phyloP scores from a whole-genome alignment of 2,113 vertebrate genomes.

The Ibidorhyncha struthersii region DNA sequence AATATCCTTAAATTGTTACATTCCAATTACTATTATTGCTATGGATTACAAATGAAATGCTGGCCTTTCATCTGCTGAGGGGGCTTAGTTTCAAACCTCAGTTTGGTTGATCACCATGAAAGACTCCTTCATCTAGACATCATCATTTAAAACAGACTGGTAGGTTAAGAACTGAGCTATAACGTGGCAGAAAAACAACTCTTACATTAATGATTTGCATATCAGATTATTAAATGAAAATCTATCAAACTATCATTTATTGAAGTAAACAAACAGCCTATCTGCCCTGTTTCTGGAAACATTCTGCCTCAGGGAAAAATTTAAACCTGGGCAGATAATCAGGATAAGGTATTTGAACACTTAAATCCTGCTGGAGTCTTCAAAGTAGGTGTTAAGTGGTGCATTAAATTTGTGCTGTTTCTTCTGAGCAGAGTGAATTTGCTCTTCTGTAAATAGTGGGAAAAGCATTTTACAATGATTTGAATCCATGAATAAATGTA shows the following conservation, averaged over 20 bases:
- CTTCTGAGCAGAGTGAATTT: slow-evolving; percentile 25
- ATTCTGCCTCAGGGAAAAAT: slow-evolving; percentile 42
- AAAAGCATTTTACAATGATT: slow-evolving; percentile 23
- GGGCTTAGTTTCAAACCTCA: background rate
- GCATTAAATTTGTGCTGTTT: slow-evolving; percentile 55
- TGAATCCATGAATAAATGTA: slow-evolving; percentile 41
- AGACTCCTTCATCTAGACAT: background rate
- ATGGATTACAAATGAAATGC: background rate
- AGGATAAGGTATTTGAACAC: slow-evolving; percentile 42
- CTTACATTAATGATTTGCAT: background rate
- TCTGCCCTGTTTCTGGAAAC: background rate
- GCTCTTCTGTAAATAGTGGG: slow-evolving; percentile 23
- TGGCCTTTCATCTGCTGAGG: background rate
- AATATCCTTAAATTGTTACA: background rate
- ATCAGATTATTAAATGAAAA: slow-evolving; percentile 32
- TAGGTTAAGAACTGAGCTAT: background rate
- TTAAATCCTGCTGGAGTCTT: slow-evolving; percentile 47
- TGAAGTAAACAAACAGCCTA: background rate
- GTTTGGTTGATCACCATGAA: background rate
- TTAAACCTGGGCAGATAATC: slow-evolving; percentile 21
- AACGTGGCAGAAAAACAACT: background rate
- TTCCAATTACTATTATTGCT: background rate
- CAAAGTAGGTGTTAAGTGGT: slow-evolving; percentile 43
- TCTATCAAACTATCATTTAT: background rate
- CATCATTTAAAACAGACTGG: background rate